Conservation (phyloP, 2,113 vertebrate species). For the Trematomus loennbergii region DNA sequence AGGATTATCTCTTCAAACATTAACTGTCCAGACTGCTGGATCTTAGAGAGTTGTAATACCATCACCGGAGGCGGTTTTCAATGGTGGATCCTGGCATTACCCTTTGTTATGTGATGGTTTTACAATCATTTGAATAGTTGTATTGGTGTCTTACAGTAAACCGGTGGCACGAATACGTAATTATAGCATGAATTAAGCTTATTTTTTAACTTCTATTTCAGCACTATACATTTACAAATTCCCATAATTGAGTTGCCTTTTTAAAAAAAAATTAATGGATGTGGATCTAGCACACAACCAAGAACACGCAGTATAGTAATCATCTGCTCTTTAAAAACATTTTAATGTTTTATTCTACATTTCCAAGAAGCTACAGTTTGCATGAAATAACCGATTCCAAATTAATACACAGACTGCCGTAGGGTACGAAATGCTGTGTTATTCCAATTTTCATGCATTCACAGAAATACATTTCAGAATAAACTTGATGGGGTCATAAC, state of each 20-base stretch:
- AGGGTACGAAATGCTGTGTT: not conserved
- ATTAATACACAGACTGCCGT: not conserved
- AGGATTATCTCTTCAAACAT: slow-evolving; percentile 72
- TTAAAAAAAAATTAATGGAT: too few relatives aligned
- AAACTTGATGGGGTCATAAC: not conserved
- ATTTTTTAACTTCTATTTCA: not conserved
- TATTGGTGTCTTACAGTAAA: slow-evolving; percentile 33
- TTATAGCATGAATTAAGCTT: slow-evolving; percentile 31
- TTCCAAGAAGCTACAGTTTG: not conserved
- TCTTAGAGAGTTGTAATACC: slow-evolving; percentile 66
- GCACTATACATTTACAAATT: not conserved
- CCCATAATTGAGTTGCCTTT: not conserved
- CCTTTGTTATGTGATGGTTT: slow-evolving; percentile 58
- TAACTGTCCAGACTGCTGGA: slow-evolving; percentile 58
- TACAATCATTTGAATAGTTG: slow-evolving; percentile 41
- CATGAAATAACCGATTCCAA: not conserved
- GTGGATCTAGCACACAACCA: too few relatives aligned
- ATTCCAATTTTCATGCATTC: not conserved
- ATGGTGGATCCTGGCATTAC: slow-evolving; percentile 42
- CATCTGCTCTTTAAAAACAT: too few relatives aligned
- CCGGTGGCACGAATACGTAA: slow-evolving; percentile 9
- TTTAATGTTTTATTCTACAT: not conserved
- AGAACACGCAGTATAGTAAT: too few relatives aligned
- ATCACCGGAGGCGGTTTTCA: slow-evolving; percentile 57
- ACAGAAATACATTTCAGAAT: not conserved